Base-by-base conservation (phyloP, 2,113 vertebrate genomes). In the Phrynocephalus versicolor region DNA sequence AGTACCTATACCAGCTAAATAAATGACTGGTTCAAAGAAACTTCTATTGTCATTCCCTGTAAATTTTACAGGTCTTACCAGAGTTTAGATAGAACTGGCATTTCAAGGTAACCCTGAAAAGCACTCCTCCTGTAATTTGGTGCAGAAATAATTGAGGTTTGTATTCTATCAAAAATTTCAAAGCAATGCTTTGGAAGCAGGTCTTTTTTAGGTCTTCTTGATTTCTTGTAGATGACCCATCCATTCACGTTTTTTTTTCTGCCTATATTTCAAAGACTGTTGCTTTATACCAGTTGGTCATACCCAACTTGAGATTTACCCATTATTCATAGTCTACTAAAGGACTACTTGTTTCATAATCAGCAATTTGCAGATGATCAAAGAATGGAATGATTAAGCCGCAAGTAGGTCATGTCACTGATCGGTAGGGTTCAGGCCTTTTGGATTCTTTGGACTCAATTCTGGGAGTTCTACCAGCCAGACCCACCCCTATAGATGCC, bases 1-100 rank as follows among this genome's bases (percentile, higher is more conserved):
- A 79, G 45, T 65, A 71, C 4, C 0, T 67, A 85, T 85, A 84
- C 78, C 80, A 10, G 0, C 37, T 30, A 87, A 7, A 2, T 3
- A 74, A 69, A 72, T 84, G 33, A 58, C 41, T 74, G 82, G 82
- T 88, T 75, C 45, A 80, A 88, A 69, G 74, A 80, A n/a, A 72
- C 86, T 41, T 25, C 0, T 0, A 10, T 74, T 89, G 88, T 14
- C 25, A 70, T 51, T 72, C 15, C 87, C 70, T 87, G 27, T 75
- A 45, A 67, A 84, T n/a, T 84, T 86, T 85, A 41, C 1, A 62
- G 2, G 37, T 62, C n/a, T 77, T 86, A 72, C 30, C 9, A 4
- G 58, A 14, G 3, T 2, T 83, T 75, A 84, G 10, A 10, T 23
- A 72, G 35, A 21, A 13, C 0, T 83, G 58, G 41, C 65, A 73